Evolutionary conservation across 2,888 invertebrate species (phyloP), one percentile per base, ranked within the genome.

Genomic region (Agelastica alni): DNA sequence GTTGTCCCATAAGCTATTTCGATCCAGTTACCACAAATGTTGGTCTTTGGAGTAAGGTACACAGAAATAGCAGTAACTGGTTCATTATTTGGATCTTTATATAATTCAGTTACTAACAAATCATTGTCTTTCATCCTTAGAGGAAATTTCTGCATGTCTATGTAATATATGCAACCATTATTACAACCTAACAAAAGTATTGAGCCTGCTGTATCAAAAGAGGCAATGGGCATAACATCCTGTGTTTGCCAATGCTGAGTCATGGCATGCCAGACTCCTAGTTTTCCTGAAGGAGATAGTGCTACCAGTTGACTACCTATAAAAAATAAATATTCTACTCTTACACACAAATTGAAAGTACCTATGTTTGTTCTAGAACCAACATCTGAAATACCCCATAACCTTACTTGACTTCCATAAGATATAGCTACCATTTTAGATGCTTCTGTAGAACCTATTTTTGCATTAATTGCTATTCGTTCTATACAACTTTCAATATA

Each of bases 181-280:
- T 93, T 93, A 66, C 97, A 96, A 1, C 98, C 98, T 0, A 99
- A 82, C 26, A 98, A 78, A 2, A 99, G 80, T 75, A 98, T 96
- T 0, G 95, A 96, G 0, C 97, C 97, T 14, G 97, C 97, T 0
- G 96, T 96, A 76, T 98, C 98, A 73, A 95, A 95, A 0, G 96
- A 96, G 5, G 95, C 88, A 52, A 98, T 93, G 1, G 96, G 93
- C 12, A 95, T 91, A 9, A 97, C 91, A 77, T 97, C 96, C 75
- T 96, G 96, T 32, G 94, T 90, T 80, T 97, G 97, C 96, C 97
- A 98, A 77, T 97, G 96, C 70, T 96, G 96, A 0, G 96, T 96
- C 89, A 96, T 96, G 0, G 96, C 93, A 77, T 98, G 97, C 97
- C 97, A 98, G n/a, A 98, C 97, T 1, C 98, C 97, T 14, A 98